phyloP scores from a whole-genome alignment of 1,140 invertebrate species.

The Cotesia glomerata region DNA sequence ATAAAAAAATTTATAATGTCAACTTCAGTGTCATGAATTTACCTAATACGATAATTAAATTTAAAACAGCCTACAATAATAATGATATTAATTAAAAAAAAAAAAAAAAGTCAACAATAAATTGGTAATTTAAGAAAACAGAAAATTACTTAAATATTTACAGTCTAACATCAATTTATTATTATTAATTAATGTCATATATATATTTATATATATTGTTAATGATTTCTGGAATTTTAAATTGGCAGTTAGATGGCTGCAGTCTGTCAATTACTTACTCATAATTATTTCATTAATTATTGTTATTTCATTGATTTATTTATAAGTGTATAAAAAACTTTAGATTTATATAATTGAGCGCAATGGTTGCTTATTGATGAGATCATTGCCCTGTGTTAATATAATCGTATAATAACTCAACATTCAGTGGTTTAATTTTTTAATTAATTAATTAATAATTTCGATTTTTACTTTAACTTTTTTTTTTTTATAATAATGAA shows the following conservation, averaged over 20 bases:
- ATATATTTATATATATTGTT: no score
- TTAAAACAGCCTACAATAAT: no score
- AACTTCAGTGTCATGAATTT: no score
- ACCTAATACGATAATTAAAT: no score
- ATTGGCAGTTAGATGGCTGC: constrained; percentile 42
- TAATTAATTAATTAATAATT: constrained; percentile 1
- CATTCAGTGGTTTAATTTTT: background rate
- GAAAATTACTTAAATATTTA: constrained; percentile 13
- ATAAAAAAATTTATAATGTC: no score
- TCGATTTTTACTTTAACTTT: background rate
- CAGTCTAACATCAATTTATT: background rate
- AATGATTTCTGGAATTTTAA: constrained; percentile 1
- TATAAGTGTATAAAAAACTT: constrained; percentile 56
- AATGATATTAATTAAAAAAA: no score
- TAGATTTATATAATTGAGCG: constrained; percentile 55
- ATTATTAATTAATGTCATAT: background rate
- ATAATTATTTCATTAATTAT: background rate
- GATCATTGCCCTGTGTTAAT: constrained; percentile 50
- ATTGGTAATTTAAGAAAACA: background rate
- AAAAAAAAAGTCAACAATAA: no score
- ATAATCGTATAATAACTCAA: background rate
- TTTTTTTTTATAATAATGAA: background rate
- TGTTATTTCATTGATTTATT: constrained; percentile 5
- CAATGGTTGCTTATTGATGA: constrained; percentile 52
- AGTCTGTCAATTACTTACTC: constrained; percentile 36